Evolutionary conservation across 2,113 vertebrate genomes (phyloP).

Genomic region (Irena cyanogastra): DNA sequence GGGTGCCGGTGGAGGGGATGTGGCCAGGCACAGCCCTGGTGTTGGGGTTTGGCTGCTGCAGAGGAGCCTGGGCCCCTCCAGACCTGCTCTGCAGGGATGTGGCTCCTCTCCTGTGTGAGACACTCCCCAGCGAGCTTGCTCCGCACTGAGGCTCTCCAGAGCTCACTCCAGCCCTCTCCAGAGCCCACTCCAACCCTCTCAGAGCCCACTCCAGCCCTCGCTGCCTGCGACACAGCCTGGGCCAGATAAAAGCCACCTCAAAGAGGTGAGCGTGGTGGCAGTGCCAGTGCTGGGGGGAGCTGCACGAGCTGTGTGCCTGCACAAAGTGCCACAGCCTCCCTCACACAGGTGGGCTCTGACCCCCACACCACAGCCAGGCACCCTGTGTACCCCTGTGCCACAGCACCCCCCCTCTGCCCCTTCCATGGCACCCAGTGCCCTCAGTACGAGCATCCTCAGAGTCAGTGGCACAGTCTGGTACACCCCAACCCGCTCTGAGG

Average conservation of each 20-base stretch:
- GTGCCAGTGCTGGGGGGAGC: not conserved
- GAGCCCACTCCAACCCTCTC: not conserved
- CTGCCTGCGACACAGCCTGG: not conserved
- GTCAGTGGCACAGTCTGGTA: not conserved
- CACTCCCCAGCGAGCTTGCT: not conserved
- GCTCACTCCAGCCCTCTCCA: not conserved
- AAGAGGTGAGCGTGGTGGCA: not conserved
- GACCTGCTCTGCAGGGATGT: not conserved
- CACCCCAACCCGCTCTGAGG: not conserved
- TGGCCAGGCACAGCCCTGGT: rapidly evolving
- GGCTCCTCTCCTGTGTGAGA: not conserved
- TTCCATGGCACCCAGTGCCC: rapidly evolving
- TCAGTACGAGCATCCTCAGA: rapidly evolving
- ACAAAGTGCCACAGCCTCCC: not conserved
- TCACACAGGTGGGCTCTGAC: not conserved
- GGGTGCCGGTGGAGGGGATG: rapidly evolving
- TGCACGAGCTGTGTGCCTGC: not conserved
- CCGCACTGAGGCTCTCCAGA: not conserved
- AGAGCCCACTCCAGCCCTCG: not conserved
- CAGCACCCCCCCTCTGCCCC: not conserved
- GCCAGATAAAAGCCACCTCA: not conserved
- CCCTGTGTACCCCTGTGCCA: rapidly evolving
- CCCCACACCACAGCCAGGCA: rapidly evolving
- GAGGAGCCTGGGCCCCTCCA: not conserved
- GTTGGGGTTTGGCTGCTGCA: not conserved